Conservation (phyloP, 2,888 invertebrate genomes). For the Temnothorax rugatulus region DNA sequence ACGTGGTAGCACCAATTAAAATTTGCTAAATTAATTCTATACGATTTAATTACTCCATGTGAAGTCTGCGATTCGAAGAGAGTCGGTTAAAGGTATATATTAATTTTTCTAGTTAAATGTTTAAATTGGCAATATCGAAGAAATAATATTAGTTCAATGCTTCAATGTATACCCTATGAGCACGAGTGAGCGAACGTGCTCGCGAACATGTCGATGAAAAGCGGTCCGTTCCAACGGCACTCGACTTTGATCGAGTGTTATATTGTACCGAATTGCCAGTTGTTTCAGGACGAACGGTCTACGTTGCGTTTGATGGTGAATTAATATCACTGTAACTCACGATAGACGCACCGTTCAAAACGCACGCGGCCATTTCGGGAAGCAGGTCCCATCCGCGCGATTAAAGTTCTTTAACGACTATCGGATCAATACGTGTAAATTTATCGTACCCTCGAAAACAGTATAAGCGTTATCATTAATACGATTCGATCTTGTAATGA, state of each 20-base stretch:
- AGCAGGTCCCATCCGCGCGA: background rate
- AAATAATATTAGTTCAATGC: conserved; percentile 27
- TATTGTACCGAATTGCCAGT: conserved; percentile 35
- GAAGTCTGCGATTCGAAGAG: background rate
- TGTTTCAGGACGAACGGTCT: conserved; percentile 6
- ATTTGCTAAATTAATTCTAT: background rate
- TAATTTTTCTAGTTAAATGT: background rate
- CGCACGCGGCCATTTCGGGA: background rate
- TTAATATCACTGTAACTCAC: conserved; percentile 20
- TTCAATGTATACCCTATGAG: background rate
- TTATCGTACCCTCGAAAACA: background rate
- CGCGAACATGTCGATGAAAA: conserved; percentile 33
- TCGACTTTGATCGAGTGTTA: conserved; percentile 52
- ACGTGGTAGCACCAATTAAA: no score
- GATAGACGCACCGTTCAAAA: background rate
- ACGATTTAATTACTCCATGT: background rate
- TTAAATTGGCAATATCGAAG: background rate
- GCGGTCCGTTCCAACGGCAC: conserved; percentile 41
- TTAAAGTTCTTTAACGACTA: background rate
- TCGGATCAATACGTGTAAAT: no score
- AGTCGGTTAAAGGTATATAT: background rate
- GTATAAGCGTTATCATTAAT: background rate
- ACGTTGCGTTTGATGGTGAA: conserved; percentile 6
- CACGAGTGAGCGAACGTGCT: background rate
- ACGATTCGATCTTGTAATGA: background rate